Base-by-base conservation (phyloP, 37 sponge, comb jelly and placozoan genomes). In the Mnemiopsis leidyi region DNA sequence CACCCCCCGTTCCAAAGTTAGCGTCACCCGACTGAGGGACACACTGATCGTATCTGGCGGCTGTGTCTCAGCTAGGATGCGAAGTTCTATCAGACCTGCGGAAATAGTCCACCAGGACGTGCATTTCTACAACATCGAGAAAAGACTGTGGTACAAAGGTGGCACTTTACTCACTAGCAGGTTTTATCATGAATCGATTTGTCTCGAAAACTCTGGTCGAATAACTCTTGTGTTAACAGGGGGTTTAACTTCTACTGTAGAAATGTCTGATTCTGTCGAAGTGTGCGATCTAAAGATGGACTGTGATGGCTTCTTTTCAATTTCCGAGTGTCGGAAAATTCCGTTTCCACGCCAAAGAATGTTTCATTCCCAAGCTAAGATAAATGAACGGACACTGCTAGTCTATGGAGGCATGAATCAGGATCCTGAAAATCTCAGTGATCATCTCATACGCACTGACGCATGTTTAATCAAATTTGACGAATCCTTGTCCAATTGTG, bases 31-130 rank as follows among this genome's bases (percentile, higher is more conserved):
- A 85, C 21, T 40, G 1, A 20, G 23, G 35, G 61, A 85, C 36
- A 85, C 20, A 28, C 61, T 85, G 9, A 25, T 85, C 39, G 90
- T 85, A 23, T 39, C 90, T 23, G 90, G 90, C 3, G 90, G 90
- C n/a, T 85, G 32, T 38, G 36, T 40, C 5, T n/a, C 36, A 5
- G n/a, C 90, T n/a, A 18, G 90, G 18, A 28, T 77, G 9, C 16
- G 38, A 20, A 40, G 48, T 5, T 28, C 25, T 40, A 85, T 85
- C 16, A 38, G 90, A 28, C 90, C 40, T 2, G 48, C 36, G 9
- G 90, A 38, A 13, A 21, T 32, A 28, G 32, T 40, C 2, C 35
- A 85, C 25, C 29, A 85, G 38, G 90, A 85, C 39, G 35, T 85
- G 0, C 90, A 85, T 37, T 9, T 85, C 30, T 85, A 38, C 24